Base-by-base conservation (phyloP, 2,113 vertebrate species). In the Gallinago paraguaiae region DNA sequence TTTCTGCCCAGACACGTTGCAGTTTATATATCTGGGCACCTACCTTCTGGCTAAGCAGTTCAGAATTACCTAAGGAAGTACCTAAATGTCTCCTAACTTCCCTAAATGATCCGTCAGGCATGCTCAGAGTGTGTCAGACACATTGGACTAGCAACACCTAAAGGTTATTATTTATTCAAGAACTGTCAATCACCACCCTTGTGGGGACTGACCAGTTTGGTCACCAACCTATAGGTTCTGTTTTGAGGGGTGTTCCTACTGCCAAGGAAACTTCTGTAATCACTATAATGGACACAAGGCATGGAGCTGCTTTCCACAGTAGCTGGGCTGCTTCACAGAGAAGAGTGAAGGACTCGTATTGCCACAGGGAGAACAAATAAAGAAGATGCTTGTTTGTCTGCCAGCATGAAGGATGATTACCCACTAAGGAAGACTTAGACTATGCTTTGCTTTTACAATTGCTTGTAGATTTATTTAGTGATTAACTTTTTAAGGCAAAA, bases 1-100 rank as follows among this genome's bases (percentile, higher is more conserved):
- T 63, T 37, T 20, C 43, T 87, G 25, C 9, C 25, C 2, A 1
- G 25, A 13, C 14, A 13, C 0, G 0, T 14, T 35, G 25, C 51
- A 20, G 3, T 35, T 82, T 24, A 8, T 33, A 18, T 24, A 39
- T 46, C 28, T 82, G 50, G 17, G 10, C 7, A 69, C 19, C 23
- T 68, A 3, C 33, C 15, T 75, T 84, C 54, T 57, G 25, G n/a
- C 15, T 71, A 37, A 56, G 39, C 39, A 60, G 43, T 39, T 64
- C 33, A 87, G 17, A 82, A 10, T 17, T 48, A 11, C 13, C 39
- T 74, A 70, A n/a, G n/a, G 30, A 93, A 78, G 31, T 54, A 54
- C 25, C 22, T 86, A 82, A 79, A 41, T 33, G 6, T 70, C 45
- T 86, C 57, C 35, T 60, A n/a, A 45, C 24, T 71, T 76, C 61